Evolutionary conservation across 2,113 vertebrate species (phyloP).

Genomic region (Oxygymnocypris stewartii): DNA sequence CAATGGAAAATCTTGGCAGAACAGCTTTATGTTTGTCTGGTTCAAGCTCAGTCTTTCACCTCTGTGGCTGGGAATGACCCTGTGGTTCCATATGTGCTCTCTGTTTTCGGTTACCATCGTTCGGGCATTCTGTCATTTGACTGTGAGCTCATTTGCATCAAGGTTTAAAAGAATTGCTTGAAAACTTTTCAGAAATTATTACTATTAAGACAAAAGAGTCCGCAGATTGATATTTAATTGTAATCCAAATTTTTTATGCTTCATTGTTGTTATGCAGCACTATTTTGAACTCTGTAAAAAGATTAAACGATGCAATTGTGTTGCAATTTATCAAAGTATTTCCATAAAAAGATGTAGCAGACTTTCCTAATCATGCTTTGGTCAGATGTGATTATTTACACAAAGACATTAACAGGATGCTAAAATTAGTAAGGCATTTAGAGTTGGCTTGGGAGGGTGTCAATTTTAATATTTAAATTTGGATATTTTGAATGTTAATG

Average conservation of each 20-base stretch:
- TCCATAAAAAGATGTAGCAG: not conserved
- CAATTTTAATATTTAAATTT: not conserved
- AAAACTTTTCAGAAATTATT: not conserved
- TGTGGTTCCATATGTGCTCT: not conserved
- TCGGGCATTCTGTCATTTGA: not conserved
- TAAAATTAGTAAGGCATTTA: not conserved
- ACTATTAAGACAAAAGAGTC: not conserved
- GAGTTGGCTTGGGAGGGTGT: not conserved
- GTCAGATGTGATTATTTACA: not conserved
- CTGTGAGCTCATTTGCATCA: not conserved
- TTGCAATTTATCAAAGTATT: not conserved
- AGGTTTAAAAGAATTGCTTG: not conserved
- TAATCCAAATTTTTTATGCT: not conserved
- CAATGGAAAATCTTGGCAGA: constrained; percentile 3
- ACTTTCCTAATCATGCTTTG: not conserved
- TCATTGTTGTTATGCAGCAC: not conserved
- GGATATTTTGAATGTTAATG: not conserved
- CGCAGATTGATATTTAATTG: not conserved
- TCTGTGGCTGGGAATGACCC: constrained; percentile 1
- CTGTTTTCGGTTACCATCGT: not conserved
- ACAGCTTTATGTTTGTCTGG: constrained; percentile 6
- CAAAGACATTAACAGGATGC: not conserved
- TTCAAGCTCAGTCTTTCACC: constrained; percentile 5
- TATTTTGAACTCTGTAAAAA: not conserved
- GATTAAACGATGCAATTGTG: not conserved